These are phyloP conservation scores for Rhynchophorus ferrugineus DNA, from an alignment of 1,140 invertebrate genomes.

Conservation along the genomic window DNA sequence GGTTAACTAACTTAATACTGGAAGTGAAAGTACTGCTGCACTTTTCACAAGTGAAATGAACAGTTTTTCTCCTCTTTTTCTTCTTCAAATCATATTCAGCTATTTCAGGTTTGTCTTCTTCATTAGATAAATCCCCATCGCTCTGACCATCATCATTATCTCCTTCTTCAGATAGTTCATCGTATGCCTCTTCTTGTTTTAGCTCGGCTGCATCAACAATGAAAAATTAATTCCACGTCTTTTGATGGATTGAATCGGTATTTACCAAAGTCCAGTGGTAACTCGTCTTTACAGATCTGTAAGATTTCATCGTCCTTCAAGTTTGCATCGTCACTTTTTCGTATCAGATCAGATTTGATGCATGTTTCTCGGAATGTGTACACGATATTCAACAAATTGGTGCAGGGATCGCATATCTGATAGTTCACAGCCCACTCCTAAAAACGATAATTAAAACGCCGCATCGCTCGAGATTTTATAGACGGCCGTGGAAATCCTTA, in stretches of 20 bases:
- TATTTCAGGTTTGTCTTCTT: constrained; percentile 4
- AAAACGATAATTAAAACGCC: not conserved
- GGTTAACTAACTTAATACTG: constrained; percentile 27
- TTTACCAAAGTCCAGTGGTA: too few species aligned
- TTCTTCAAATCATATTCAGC: constrained; percentile 1
- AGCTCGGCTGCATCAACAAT: too few species aligned
- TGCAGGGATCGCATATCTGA: constrained; percentile 18
- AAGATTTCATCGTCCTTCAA: too few species aligned
- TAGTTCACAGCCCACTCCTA: constrained; percentile 5
- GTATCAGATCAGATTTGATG: constrained; percentile 7
- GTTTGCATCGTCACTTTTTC: too few species aligned
- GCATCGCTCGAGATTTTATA: too few species aligned
- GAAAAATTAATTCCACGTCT: too few species aligned
- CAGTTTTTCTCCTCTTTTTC: constrained; percentile 10
- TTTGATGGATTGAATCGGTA: too few species aligned
- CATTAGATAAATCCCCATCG: constrained; percentile 6
- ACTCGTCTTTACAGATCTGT: too few species aligned
- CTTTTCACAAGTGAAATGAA: constrained; percentile 25
- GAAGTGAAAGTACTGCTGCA: constrained; percentile 21
- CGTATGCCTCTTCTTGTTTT: constrained; percentile 11
- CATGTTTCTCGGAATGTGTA: constrained; percentile 14
- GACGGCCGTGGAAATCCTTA: too few species aligned
- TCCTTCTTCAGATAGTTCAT: constrained; percentile 7
- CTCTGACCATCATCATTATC: constrained; percentile 3
- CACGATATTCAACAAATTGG: constrained; percentile 16